Evolutionary conservation across 2,888 invertebrate genomes (phyloP), one percentile per base, ranked within the genome.

Genomic region (Thymelicus lineola): DNA sequence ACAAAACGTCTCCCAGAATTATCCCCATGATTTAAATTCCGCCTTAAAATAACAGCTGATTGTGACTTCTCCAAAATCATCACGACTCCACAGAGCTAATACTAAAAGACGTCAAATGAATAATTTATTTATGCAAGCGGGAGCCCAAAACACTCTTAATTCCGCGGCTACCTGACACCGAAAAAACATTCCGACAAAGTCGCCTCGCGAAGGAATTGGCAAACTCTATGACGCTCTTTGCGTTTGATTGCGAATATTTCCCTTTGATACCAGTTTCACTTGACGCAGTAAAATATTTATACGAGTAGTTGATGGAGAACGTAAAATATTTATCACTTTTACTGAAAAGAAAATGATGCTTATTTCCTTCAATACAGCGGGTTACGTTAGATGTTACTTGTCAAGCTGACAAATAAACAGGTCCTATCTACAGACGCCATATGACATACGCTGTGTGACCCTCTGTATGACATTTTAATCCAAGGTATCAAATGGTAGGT

Each of bases 261-360:
- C 38, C 50, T 64, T 64, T 64, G 53, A 64, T 48, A 17, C 53
- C 38, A 17, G 36, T 50, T 48, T 36, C 62, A 62, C 50, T 50
- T 17, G 61, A 35, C 50, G 62, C 62, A 35, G 53, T 64, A 64
- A 64, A 64, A 64, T 64, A 64, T 64, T 64, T 53, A 64, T 64
- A n/a, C n/a, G n/a, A n/a, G n/a, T n/a, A 53, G 50, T 64, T 64
- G 38, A 64, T 64, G 17, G 53, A 55, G 48, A 50, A 38, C 53
- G 38, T 64, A 64, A 64, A 64, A 64, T 64, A 64, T 64, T 64
- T 64, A 64, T 42, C 36, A 36, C 14, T 64, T 38, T n/a, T 64
- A 50, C 48, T 50, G n/a, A 36, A 59, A 38, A 61, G 36, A 42
- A 42, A 59, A 59, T 57, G 35, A 35, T 59, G 59, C 15, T 61